Evolutionary conservation across 2,888 invertebrate genomes (phyloP).

Genomic region (Miltochrista miniata): DNA sequence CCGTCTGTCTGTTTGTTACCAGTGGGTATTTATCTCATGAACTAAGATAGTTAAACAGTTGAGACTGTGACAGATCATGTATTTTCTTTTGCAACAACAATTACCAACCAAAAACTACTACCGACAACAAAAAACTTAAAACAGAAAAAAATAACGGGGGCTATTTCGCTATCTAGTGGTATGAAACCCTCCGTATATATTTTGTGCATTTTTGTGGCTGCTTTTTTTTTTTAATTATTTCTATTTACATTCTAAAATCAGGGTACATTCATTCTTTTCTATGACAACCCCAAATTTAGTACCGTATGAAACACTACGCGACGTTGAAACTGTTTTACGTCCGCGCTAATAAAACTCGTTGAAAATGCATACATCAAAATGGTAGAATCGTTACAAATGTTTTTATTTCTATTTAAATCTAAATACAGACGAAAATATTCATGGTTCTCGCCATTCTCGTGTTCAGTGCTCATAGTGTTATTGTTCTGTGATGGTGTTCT

Average conservation of each 20-base stretch:
- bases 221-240: background rate
- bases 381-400: constrained; percentile 93
- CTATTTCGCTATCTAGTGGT: no score
- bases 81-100: no score
- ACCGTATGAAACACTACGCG: constrained; percentile 79
- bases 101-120: no score
- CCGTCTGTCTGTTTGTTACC: no score
- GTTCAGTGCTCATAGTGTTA: constrained; percentile 81
- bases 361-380: constrained; percentile 87
- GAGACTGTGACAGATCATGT: no score
- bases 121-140: no score
- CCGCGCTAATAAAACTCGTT: constrained; percentile 77
- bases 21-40: no score
- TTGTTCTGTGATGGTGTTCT: constrained; percentile 80
- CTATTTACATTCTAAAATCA: background rate
- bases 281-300: constrained; percentile 69
- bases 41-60: no score
- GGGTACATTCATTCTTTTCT: constrained; percentile 14
- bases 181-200: no score
- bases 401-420: constrained; percentile 93
- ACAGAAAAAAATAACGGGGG: no score
- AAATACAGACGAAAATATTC: constrained; percentile 91
- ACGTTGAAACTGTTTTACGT: constrained; percentile 72
- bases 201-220: no score
- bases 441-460: constrained; percentile 78